Conservation (phyloP, 92 coral and sea anemone genomes). For the Hydrozoanthus gracilis region DNA sequence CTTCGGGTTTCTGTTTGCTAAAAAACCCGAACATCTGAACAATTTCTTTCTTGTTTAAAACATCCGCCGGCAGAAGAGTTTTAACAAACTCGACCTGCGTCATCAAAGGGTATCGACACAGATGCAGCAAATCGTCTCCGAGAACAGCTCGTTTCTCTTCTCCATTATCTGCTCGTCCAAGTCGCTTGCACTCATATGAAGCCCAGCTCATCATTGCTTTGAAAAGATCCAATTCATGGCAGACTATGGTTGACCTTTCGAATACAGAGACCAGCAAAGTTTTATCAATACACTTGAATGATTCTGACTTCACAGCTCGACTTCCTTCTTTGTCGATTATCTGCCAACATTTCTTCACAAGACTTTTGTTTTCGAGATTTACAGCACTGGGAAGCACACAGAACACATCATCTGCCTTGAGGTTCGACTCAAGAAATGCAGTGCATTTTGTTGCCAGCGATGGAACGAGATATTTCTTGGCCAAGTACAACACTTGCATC, state of each 20-base stretch:
- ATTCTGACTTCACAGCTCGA: not conserved
- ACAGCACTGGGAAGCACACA: not conserved
- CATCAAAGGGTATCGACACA: conserved; percentile 11
- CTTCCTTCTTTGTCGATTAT: not conserved
- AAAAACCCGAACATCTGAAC: not conserved
- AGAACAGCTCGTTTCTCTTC: conserved; percentile 1
- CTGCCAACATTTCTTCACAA: not conserved
- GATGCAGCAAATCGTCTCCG: not conserved
- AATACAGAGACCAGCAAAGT: not conserved
- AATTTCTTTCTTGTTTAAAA: not conserved
- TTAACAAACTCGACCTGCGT: not conserved
- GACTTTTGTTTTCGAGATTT: not conserved
- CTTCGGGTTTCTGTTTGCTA: not conserved
- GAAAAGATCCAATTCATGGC: no score
- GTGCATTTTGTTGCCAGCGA: conserved; percentile 13
- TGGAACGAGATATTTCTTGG: not conserved
- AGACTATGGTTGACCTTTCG: no score
- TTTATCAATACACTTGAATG: conserved; percentile 3
- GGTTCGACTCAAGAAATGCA: conserved; percentile 6
- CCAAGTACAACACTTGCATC: conserved; percentile 1
- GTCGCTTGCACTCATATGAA: not conserved
- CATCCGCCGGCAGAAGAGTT: not conserved
- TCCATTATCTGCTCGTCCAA: conserved; percentile 8
- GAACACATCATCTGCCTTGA: not conserved
- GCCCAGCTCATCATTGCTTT: not conserved